These are phyloP conservation scores for Rotaria socialis DNA, from an alignment of 2,888 invertebrate species.

Conservation along the genomic window DNA sequence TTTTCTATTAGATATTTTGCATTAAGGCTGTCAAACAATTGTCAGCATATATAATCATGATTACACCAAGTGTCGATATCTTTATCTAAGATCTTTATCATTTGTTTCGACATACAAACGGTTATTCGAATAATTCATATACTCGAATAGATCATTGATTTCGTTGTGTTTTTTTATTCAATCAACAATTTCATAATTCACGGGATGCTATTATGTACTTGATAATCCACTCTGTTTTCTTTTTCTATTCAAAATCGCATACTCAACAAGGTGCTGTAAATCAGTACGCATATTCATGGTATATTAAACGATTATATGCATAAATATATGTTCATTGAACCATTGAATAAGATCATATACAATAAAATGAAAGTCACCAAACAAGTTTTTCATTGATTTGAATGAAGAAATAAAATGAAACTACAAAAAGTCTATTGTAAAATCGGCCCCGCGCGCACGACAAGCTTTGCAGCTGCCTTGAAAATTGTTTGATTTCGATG, in stretches of 20 bases:
- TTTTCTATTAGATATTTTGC: too few relatives aligned
- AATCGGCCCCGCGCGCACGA: background rate
- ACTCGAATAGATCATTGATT: background rate
- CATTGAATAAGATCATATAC: background rate
- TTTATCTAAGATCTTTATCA: background rate
- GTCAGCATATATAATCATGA: background rate
- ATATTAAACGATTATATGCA: background rate
- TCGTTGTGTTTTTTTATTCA: background rate
- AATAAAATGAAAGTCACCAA: background rate
- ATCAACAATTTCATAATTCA: background rate
- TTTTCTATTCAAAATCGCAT: background rate
- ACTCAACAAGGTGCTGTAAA: background rate
- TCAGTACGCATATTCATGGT: background rate
- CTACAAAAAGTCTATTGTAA: background rate
- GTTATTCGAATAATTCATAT: background rate
- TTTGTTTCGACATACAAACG: background rate
- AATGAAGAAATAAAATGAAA: background rate
- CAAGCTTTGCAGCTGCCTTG: slow-evolving; percentile 20
- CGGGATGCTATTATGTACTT: background rate
- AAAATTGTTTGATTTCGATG: background rate
- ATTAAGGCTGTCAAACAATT: background rate
- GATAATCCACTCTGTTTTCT: background rate
- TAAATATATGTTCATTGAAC: background rate
- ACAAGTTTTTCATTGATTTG: background rate
- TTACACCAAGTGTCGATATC: background rate